Evolutionary conservation across 2,797 vertebrate genomes (phyloP).

Genomic region (Meriones psammophilus): DNA sequence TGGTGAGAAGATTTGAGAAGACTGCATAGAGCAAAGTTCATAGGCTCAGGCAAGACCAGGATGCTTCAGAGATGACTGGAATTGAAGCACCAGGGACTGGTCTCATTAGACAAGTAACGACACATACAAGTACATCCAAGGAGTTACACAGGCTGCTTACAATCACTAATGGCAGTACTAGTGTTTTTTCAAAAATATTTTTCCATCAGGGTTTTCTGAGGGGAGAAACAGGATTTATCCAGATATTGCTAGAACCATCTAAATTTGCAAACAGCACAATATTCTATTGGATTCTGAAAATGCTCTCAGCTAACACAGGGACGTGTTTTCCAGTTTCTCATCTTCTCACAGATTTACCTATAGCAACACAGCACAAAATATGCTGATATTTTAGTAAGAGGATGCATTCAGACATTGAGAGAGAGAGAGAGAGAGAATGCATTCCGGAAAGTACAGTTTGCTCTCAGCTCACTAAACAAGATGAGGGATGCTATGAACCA

Average conservation of each 20-base stretch:
- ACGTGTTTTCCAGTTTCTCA: neutral
- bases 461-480: neutral
- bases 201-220: neutral
- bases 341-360: neutral
- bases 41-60: conserved; percentile 17
- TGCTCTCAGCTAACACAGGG: neutral
- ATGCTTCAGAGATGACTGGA: neutral
- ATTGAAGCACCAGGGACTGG: neutral
- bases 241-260: neutral
- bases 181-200: neutral
- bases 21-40: conserved; percentile 50
- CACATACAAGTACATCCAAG: neutral
- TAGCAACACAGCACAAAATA: neutral
- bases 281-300: neutral
- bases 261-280: neutral
- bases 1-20: conserved; percentile 53
- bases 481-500: neutral
- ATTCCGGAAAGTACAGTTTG: conserved; percentile 26
- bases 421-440: neutral
- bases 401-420: neutral
- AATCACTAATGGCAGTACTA: neutral
- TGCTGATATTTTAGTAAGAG: conserved; percentile 13
- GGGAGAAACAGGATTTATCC: neutral
- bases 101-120: neutral
- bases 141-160: neutral